A percentile compares a stretch with the other conserved stretches of the same genome.
Conservation (phyloP, 1,140 invertebrate species). For the Cotesia glomerata region DNA sequence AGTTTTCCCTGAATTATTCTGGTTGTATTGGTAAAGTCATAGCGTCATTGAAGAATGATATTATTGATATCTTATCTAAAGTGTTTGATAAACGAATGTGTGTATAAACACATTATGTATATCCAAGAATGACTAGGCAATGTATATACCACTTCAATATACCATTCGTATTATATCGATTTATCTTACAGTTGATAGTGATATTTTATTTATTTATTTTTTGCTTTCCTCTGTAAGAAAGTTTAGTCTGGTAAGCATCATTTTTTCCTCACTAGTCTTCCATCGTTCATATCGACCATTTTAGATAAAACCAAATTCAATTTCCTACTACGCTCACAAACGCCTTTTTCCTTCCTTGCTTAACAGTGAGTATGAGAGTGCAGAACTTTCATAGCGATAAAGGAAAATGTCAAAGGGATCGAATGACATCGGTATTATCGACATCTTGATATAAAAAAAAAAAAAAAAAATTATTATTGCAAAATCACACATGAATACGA, state of each 20-base stretch:
- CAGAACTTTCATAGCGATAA: neutral
- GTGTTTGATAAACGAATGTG: neutral
- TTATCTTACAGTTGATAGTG: neutral
- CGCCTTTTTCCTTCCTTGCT: neutral
- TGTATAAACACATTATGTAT: neutral
- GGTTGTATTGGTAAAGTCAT: neutral
- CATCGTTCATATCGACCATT: constrained; percentile 19
- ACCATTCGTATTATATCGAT: neutral
- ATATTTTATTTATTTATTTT: neutral
- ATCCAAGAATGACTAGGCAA: neutral
- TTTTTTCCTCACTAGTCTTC: constrained; percentile 11
- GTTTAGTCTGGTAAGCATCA: neutral
- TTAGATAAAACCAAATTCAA: constrained; percentile 33
- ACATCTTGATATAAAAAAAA: neutral
- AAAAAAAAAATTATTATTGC: neutral
- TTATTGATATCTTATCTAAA: neutral
- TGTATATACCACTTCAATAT: neutral
- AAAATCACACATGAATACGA: no score
- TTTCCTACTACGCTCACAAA: constrained; percentile 13
- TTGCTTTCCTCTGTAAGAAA: neutral
- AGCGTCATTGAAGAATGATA: no score
- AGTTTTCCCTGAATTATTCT: no score
- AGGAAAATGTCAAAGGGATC: neutral
- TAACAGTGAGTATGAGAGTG: neutral
- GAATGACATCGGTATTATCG: neutral